phyloP scores from a whole-genome alignment of 2,888 invertebrate species.

The Caenorhabditis sinica region DNA sequence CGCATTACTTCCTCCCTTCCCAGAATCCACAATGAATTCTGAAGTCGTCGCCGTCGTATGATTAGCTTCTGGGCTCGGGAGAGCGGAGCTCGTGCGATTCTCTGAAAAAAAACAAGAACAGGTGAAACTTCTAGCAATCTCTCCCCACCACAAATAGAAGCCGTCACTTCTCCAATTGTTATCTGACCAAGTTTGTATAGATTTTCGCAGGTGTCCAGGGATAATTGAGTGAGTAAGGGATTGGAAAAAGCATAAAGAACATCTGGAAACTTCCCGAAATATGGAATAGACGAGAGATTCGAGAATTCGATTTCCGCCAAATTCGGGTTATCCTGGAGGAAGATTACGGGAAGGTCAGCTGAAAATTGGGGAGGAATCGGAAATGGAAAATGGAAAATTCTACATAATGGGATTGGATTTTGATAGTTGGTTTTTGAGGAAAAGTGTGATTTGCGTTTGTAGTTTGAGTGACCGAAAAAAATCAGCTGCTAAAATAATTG shows the following conservation, averaged over 20 bases:
- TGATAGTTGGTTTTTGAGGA: neutral
- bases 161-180: conserved; percentile 24
- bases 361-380: conserved; percentile 12
- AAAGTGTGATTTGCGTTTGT: neutral
- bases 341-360: conserved; percentile 57
- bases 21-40: conserved; percentile 6
- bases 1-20: conserved; percentile 5
- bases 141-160: conserved; percentile 40
- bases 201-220: conserved; percentile 40
- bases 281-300: conserved; percentile 53
- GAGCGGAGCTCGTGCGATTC: conserved; percentile 6
- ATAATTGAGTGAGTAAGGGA: conserved; percentile 41
- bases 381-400: neutral
- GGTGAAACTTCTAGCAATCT: neutral
- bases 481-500: too few species aligned
- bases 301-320: conserved; percentile 32
- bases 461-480: neutral
- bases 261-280: conserved; percentile 44
- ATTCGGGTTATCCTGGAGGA: conserved; percentile 48
- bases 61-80: conserved; percentile 11
- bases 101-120: conserved; percentile 30
- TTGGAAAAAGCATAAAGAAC: conserved; percentile 48
- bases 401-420: neutral
- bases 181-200: conserved; percentile 47
- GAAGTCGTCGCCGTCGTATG: neutral